These are phyloP conservation scores for Caenorhabditis sp. DNA, from an alignment of 2,888 invertebrate species.

Conservation along the genomic window DNA sequence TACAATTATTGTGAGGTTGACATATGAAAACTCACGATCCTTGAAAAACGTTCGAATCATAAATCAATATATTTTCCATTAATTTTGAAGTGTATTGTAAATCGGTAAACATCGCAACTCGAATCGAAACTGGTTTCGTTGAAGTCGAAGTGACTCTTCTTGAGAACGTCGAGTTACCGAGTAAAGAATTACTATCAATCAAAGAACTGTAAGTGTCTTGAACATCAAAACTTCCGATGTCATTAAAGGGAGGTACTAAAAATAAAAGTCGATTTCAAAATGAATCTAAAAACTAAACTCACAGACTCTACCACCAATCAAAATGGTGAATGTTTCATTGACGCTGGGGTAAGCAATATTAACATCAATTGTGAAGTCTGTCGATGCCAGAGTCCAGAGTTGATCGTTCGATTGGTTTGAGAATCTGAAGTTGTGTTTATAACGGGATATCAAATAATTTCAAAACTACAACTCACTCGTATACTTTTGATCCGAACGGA, in stretches of 20 bases:
- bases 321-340: not conserved
- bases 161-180: not conserved
- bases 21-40: not conserved
- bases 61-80: not conserved
- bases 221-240: not conserved
- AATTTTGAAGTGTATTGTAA: not conserved
- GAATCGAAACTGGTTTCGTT: not conserved
- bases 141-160: not conserved
- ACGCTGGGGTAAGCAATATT: not conserved
- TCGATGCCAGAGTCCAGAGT: not conserved
- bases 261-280: not conserved
- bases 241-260: not conserved
- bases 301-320: not conserved
- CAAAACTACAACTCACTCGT: not conserved
- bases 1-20: not conserved
- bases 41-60: not conserved
- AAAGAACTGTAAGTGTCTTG: not conserved
- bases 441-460: too few species aligned
- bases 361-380: not conserved
- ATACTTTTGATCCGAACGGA: not conserved
- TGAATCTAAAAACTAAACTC: not conserved
- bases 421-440: not conserved
- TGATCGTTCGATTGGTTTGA: not conserved
- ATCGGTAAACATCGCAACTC: not conserved
- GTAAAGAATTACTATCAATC: not conserved